A percentile compares a stretch with the other conserved stretches of the same genome.
Evolutionary conservation across 2,888 invertebrate species (phyloP).

Genomic region (Ecliptopera silaceata): DNA sequence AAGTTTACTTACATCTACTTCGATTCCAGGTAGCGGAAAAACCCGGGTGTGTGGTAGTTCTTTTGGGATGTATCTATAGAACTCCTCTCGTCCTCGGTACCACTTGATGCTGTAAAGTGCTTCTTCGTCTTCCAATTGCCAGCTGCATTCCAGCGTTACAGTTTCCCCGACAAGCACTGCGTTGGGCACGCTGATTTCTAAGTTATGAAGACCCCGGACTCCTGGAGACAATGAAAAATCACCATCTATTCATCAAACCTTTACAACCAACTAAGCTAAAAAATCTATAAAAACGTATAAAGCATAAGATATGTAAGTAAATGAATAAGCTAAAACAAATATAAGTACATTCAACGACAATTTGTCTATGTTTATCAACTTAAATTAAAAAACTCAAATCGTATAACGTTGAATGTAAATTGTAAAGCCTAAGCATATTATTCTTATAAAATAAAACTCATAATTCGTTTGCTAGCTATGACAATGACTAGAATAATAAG

Average conservation of each 20-base stretch:
- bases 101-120: constrained; percentile 91
- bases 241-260: not conserved
- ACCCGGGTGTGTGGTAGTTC: constrained; percentile 89
- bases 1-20: constrained; percentile 87
- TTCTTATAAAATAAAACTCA: no score
- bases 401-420: no score
- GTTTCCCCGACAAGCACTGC: constrained; percentile 89
- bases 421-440: no score
- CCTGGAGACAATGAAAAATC: constrained; percentile 61
- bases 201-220: constrained; percentile 85
- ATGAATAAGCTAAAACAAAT: no score
- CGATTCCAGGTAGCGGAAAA: constrained; percentile 86
- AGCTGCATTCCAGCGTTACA: constrained; percentile 88
- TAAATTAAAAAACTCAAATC: no score
- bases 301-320: no score
- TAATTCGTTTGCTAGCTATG: no score
- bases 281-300: no score
- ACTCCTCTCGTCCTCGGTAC: constrained; percentile 90
- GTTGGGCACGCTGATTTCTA: constrained; percentile 87
- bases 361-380: no score
- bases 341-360: no score
- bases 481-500: no score
- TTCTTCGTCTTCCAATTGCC: constrained; percentile 88
- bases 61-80: constrained; percentile 91
- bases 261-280: no score